Conservation (phyloP, 1,140 invertebrate genomes). For the Drosophila repletoides region DNA sequence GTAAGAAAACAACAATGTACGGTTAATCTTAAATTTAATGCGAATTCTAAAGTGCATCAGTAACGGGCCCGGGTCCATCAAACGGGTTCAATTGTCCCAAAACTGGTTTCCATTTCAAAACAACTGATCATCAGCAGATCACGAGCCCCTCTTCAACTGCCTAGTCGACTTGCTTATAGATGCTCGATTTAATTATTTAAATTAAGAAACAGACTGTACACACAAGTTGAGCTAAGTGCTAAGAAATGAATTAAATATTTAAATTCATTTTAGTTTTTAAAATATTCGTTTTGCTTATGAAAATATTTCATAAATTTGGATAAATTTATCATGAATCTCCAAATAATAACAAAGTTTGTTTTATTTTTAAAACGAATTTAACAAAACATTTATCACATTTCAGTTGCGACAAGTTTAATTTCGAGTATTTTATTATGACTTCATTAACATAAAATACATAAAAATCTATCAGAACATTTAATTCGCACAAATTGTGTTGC, state of each 20-base stretch:
- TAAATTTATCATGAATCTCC: too few species aligned
- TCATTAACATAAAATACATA: neutral
- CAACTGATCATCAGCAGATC: neutral
- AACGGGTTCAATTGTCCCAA: slow-evolving; percentile 17
- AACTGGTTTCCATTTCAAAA: slow-evolving; percentile 20
- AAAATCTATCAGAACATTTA: neutral
- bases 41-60: slow-evolving; percentile 19
- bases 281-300: too few species aligned
- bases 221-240: too few species aligned
- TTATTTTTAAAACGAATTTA: too few species aligned
- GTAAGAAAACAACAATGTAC: slow-evolving; percentile 8
- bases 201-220: neutral
- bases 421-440: neutral
- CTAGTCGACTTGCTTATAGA: slow-evolving; percentile 1
- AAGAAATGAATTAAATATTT: neutral
- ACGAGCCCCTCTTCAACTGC: slow-evolving; percentile 5
- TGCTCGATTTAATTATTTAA: neutral
- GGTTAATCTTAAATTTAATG: slow-evolving; percentile 11
- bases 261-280: too few species aligned
- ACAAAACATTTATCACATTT: slow-evolving; percentile 1
- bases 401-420: neutral
- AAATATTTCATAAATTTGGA: too few species aligned
- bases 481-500: too few species aligned
- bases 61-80: slow-evolving; percentile 2
- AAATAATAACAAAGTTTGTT: too few species aligned